A percentile compares a stretch with the other conserved stretches of the same genome.
Evolutionary conservation across 2,888 invertebrate species (phyloP).

Genomic region (Cheilosia grossa): DNA sequence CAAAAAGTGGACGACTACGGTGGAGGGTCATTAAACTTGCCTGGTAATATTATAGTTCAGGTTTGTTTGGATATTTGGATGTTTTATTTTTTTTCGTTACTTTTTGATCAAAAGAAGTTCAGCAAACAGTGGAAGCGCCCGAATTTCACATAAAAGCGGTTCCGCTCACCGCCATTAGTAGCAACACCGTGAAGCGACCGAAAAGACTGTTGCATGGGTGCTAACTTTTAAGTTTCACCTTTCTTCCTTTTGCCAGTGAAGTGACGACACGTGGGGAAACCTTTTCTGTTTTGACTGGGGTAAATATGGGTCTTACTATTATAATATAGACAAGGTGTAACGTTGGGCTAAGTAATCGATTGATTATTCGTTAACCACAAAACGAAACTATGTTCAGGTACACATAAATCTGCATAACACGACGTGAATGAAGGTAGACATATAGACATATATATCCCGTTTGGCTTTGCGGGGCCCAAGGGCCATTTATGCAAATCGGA

Average conservation of each 20-base stretch:
- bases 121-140: slow-evolving; percentile 55
- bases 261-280: not conserved
- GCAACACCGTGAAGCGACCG: not conserved
- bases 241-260: slow-evolving; percentile 1
- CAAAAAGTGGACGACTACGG: slow-evolving; percentile 45
- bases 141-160: slow-evolving; percentile 61
- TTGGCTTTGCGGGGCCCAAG: slow-evolving; percentile 23
- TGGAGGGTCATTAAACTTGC: slow-evolving; percentile 67
- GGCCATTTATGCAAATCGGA: slow-evolving; percentile 61
- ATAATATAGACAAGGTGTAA: slow-evolving; percentile 1
- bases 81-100: slow-evolving; percentile 12
- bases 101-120: slow-evolving; percentile 31
- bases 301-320: slow-evolving; percentile 13
- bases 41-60: slow-evolving; percentile 38
- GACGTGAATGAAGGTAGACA: slow-evolving; percentile 32
- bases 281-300: slow-evolving; percentile 28
- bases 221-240: slow-evolving; percentile 51
- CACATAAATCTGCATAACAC: slow-evolving; percentile 58
- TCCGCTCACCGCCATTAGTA: slow-evolving; percentile 47
- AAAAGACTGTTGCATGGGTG: slow-evolving; percentile 47
- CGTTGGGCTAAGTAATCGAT: slow-evolving; percentile 49
- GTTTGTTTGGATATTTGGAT: slow-evolving; percentile 40
- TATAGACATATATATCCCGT: slow-evolving; percentile 13
- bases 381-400: slow-evolving; percentile 23
- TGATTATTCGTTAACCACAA: slow-evolving; percentile 43